Evolutionary conservation across 2,888 invertebrate species (phyloP).

Genomic region (Teinopalpus imperialis): DNA sequence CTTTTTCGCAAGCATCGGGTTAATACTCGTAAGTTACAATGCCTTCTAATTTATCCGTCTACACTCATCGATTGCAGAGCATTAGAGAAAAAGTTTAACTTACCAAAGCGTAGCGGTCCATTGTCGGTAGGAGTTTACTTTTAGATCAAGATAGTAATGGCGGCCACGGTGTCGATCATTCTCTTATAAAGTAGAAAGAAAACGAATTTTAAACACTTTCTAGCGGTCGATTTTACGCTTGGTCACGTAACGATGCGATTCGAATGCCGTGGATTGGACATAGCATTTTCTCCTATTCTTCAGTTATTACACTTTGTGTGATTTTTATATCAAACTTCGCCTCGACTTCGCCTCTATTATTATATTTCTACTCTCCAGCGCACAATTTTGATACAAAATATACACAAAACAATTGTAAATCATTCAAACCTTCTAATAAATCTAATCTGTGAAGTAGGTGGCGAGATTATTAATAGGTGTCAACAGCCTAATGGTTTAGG

Average conservation of each 20-base stretch:
- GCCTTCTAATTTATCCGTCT: too few relatives aligned
- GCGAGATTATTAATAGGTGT: too few relatives aligned
- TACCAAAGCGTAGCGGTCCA: conserved; percentile 59
- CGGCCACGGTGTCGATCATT: conserved; percentile 43
- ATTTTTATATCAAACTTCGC: too few relatives aligned
- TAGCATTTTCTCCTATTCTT: neutral
- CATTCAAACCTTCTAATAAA: too few relatives aligned
- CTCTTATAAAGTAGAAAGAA: conserved; percentile 75
- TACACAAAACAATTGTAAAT: too few relatives aligned
- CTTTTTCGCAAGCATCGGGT: too few relatives aligned
- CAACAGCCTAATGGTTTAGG: too few relatives aligned
- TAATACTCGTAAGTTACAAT: too few relatives aligned
- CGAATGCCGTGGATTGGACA: conserved; percentile 15
- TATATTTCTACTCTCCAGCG: too few relatives aligned
- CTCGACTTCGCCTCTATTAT: too few relatives aligned
- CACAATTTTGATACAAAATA: too few relatives aligned
- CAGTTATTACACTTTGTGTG: conserved; percentile 8
- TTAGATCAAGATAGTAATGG: conserved; percentile 51
- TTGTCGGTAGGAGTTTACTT: conserved; percentile 36
- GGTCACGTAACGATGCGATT: conserved; percentile 39
- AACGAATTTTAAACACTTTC: conserved; percentile 72
- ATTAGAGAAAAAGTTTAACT: conserved; percentile 39
- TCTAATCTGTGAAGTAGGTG: too few relatives aligned
- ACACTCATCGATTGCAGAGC: neutral
- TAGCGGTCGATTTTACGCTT: conserved; percentile 59